A percentile compares a stretch with the other conserved stretches of the same genome.
Conservation (phyloP, 2,888 invertebrate genomes). For the Hirudinaria manillensis region DNA sequence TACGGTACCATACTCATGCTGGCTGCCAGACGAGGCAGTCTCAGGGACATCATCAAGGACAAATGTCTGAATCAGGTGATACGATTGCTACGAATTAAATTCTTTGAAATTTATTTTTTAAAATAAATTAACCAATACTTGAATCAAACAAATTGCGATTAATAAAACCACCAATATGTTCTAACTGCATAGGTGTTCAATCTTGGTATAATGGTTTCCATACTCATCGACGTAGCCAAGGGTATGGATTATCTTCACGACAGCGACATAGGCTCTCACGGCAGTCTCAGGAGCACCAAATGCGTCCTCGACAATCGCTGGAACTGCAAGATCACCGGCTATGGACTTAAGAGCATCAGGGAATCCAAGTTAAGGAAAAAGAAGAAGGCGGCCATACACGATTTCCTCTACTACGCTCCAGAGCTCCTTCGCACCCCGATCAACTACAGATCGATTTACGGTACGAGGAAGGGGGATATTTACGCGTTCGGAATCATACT, state of each 20-base stretch:
- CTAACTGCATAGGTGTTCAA: constrained; percentile 18
- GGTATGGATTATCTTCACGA: constrained; percentile 36
- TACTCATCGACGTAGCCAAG: constrained; percentile 31
- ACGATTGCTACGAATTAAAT: neutral
- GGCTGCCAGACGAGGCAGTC: constrained; percentile 30
- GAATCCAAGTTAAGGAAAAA: neutral
- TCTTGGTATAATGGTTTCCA: constrained; percentile 25
- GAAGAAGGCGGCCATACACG: neutral
- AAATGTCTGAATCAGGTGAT: constrained; percentile 23
- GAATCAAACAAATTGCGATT: too few species aligned
- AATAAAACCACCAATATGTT: neutral
- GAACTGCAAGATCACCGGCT: constrained; percentile 34
- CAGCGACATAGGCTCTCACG: constrained; percentile 33
- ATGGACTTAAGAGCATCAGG: constrained; percentile 27
- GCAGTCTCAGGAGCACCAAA: constrained; percentile 31
- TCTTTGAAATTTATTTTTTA: too few species aligned
- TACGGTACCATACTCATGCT: constrained; percentile 10
- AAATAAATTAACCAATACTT: too few species aligned
- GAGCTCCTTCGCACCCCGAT: constrained; percentile 30
- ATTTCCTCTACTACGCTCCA: constrained; percentile 30
- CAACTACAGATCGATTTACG: constrained; percentile 14
- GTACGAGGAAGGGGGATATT: constrained; percentile 32
- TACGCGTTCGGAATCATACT: constrained; percentile 32
- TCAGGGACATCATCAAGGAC: constrained; percentile 29
- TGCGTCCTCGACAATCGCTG: constrained; percentile 33